phyloP scores from a whole-genome alignment of 2,888 invertebrate species.

The Micoletzkya japonica region DNA sequence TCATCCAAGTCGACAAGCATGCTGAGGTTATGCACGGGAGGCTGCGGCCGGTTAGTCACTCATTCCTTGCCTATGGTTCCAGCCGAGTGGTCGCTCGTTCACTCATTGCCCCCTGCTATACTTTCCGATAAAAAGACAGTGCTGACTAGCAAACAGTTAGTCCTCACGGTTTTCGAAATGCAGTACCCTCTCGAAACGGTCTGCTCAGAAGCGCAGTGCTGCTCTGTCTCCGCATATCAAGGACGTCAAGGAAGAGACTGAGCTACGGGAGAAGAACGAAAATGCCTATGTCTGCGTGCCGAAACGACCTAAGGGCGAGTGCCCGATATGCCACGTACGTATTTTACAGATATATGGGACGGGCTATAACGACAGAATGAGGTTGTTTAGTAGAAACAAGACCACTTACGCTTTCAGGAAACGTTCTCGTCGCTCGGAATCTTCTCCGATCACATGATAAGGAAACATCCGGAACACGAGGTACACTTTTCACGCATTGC shows the following conservation, averaged over 20 bases:
- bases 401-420: background rate
- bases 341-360: too few species aligned
- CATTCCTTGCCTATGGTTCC: background rate
- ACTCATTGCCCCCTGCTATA: background rate
- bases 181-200: background rate
- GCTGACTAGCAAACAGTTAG: too few species aligned
- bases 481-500: background rate
- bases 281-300: too few species aligned
- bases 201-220: background rate
- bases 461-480: background rate
- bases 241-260: background rate
- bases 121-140: background rate
- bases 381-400: background rate
- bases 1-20: too few species aligned
- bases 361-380: background rate
- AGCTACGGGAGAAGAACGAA: background rate
- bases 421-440: background rate
- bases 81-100: background rate
- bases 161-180: background rate
- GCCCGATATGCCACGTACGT: too few species aligned
- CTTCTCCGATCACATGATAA: background rate
- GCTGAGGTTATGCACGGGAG: background rate
- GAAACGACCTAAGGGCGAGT: too few species aligned
- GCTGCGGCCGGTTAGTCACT: background rate
- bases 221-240: background rate